phyloP scores from a whole-genome alignment of 2,113 vertebrate species.

The Oncorhynchus clarkii region DNA sequence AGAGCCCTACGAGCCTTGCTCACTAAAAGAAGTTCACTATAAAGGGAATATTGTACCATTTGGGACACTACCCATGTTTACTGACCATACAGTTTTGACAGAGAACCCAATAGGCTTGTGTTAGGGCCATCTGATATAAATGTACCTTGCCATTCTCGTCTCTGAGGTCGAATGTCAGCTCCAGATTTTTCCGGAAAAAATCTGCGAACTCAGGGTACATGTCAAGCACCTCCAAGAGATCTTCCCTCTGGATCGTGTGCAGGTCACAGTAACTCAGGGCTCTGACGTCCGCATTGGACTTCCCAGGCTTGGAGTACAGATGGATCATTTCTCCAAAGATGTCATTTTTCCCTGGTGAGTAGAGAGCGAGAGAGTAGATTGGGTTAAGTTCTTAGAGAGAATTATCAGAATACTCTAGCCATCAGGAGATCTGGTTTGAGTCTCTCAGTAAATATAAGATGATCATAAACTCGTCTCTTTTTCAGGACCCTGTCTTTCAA shows the following conservation, averaged over 20 bases:
- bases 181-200: constrained; percentile 92
- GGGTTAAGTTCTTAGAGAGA: neutral
- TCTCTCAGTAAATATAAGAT: no score
- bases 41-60: no score
- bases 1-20: no score
- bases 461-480: no score
- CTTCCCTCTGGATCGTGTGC: constrained; percentile 95
- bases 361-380: constrained; percentile 16
- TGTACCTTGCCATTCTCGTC: constrained; percentile 83
- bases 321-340: constrained; percentile 99
- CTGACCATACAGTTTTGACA: neutral
- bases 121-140: neutral
- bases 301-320: constrained; percentile 91
- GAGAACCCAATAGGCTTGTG: neutral
- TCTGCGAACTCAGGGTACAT: constrained; percentile 99
- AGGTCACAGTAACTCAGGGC: constrained; percentile 97
- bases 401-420: no score
- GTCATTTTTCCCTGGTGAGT: constrained; percentile 89
- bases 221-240: constrained; percentile 93
- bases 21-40: no score
- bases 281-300: constrained; percentile 94
- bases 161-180: constrained; percentile 95
- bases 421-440: no score
- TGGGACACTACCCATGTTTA: neutral
- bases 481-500: no score